These are phyloP conservation scores for Conops quadrifasciatus DNA, from an alignment of 2,888 invertebrate genomes.

Conservation along the genomic window DNA sequence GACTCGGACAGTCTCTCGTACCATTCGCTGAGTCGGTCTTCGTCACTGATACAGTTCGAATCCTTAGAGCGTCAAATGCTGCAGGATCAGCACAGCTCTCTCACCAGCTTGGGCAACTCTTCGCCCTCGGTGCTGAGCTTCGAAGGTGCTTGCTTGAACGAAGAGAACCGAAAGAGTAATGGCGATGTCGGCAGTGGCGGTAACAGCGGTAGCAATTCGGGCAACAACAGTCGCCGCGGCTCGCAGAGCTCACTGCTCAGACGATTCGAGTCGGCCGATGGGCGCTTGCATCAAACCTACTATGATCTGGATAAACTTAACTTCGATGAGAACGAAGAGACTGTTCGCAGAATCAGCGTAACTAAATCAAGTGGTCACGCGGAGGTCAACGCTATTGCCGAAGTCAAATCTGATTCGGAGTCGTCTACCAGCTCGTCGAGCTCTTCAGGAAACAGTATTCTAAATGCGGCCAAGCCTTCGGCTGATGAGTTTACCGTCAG, in stretches of 20 bases:
- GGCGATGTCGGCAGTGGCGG: slow-evolving; percentile 42
- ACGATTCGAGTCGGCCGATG: slow-evolving; percentile 60
- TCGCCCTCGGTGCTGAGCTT: slow-evolving; percentile 63
- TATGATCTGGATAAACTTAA: slow-evolving; percentile 62
- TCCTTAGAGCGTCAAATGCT: slow-evolving; percentile 77
- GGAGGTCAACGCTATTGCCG: slow-evolving; percentile 40
- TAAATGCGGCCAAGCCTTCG: slow-evolving; percentile 49
- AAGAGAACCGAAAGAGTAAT: slow-evolving; percentile 16
- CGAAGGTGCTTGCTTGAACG: slow-evolving; percentile 47
- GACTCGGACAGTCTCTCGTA: slow-evolving; percentile 66
- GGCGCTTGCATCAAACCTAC: slow-evolving; percentile 62
- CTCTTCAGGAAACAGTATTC: slow-evolving; percentile 51
- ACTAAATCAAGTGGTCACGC: slow-evolving; percentile 28
- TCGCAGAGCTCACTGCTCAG: slow-evolving; percentile 58
- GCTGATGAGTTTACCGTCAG: slow-evolving; percentile 44
- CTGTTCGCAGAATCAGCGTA: slow-evolving; percentile 27
- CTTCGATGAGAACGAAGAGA: slow-evolving; percentile 53
- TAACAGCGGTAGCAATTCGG: slow-evolving; percentile 53
- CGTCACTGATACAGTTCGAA: slow-evolving; percentile 85
- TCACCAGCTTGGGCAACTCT: slow-evolving; percentile 61
- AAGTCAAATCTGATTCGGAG: slow-evolving; percentile 55
- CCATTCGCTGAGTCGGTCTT: slow-evolving; percentile 78
- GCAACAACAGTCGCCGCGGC: slow-evolving; percentile 54
- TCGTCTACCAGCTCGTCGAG: slow-evolving; percentile 47
- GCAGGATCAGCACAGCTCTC: slow-evolving; percentile 64